Evolutionary conservation across 1,140 invertebrate species (phyloP).

Genomic region (Drosophila nebulosa): DNA sequence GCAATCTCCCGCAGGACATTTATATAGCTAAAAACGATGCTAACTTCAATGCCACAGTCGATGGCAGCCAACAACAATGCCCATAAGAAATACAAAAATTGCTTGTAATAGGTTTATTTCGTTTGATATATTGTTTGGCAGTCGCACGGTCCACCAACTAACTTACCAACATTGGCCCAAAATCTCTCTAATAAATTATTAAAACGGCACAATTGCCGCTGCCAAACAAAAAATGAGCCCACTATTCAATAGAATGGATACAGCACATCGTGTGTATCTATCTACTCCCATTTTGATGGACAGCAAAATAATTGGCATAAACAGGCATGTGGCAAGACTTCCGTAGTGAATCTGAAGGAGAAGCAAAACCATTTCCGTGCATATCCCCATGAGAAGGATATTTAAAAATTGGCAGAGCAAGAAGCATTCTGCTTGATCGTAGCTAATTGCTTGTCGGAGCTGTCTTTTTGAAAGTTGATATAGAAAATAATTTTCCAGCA

Average conservation of each 20-base stretch:
- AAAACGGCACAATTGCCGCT: constrained; percentile 37
- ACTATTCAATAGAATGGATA: constrained; percentile 24
- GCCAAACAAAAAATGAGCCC: constrained; percentile 16
- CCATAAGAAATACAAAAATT: constrained; percentile 9
- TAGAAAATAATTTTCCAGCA: too few species aligned
- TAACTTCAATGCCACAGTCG: background rate
- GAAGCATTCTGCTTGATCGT: too few species aligned
- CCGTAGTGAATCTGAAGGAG: too few species aligned
- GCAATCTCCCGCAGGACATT: constrained; percentile 31
- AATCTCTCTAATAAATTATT: constrained; percentile 67
- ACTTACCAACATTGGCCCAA: constrained; percentile 17
- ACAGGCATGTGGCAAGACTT: too few species aligned
- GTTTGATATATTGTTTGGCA: constrained; percentile 63
- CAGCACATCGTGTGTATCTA: background rate
- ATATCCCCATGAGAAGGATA: too few species aligned
- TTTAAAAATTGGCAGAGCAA: too few species aligned
- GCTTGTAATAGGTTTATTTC: constrained; percentile 62
- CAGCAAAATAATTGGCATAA: constrained; percentile 61
- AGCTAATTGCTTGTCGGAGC: too few species aligned
- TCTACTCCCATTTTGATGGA: constrained; percentile 17
- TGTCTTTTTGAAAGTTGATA: too few species aligned
- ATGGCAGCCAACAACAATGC: background rate
- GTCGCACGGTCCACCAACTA: background rate
- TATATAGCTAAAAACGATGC: background rate
- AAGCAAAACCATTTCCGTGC: too few species aligned